These are phyloP conservation scores for Psilopsiagon aurifrons DNA, from an alignment of 2,113 vertebrate genomes.

Conservation along the genomic window DNA sequence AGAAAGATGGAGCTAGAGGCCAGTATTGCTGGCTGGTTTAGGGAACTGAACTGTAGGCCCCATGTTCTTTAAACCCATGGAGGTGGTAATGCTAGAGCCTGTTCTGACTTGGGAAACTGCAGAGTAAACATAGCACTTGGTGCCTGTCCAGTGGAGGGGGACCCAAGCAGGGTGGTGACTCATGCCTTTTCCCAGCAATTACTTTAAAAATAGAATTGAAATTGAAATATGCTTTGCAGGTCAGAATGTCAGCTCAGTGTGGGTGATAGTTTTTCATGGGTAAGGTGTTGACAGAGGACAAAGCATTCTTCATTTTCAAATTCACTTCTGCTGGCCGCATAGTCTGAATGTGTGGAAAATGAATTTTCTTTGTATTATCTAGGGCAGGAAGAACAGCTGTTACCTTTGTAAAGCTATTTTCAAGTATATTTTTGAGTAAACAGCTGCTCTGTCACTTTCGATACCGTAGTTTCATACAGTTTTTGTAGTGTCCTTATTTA, in stretches of 20 bases:
- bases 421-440: neutral
- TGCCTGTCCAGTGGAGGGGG: constrained; percentile 36
- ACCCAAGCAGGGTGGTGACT: constrained; percentile 27
- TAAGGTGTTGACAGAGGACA: constrained; percentile 13
- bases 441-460: neutral
- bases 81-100: neutral
- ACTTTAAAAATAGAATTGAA: constrained; percentile 60
- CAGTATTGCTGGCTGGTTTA: neutral
- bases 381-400: neutral
- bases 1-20: neutral
- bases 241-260: neutral
- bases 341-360: neutral
- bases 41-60: neutral
- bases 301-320: neutral
- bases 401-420: neutral
- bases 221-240: constrained; percentile 42
- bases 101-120: neutral
- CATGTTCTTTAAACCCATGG: neutral
- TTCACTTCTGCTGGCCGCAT: neutral
- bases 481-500: neutral
- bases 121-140: constrained; percentile 27
- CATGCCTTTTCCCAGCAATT: constrained; percentile 60
- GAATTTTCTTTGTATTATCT: neutral
- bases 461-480: neutral
- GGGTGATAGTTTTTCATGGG: neutral